Conservation (phyloP, 2,113 vertebrate genomes). For the Oreochromis niloticus region DNA sequence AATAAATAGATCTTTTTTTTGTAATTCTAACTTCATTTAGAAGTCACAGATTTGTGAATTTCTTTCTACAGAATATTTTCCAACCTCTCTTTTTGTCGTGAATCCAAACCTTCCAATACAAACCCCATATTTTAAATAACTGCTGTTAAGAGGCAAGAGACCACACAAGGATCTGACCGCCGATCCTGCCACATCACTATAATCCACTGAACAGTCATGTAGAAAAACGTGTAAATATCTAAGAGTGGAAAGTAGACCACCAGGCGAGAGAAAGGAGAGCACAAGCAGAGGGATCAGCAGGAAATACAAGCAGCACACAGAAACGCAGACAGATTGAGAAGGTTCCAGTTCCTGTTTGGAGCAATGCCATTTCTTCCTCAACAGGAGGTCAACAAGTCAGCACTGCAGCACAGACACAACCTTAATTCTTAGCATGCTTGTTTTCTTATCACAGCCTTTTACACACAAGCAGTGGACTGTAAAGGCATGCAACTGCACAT, state of each 20-base stretch:
- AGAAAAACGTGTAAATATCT: background rate
- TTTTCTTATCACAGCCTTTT: background rate
- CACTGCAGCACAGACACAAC: constrained; percentile 9
- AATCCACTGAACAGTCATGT: background rate
- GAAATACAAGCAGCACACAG: constrained; percentile 20
- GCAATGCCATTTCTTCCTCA: constrained; percentile 37
- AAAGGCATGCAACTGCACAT: background rate
- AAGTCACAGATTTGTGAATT: background rate
- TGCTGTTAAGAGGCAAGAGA: background rate
- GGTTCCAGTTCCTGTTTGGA: constrained; percentile 58
- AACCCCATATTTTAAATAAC: background rate
- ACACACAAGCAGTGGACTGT: background rate
- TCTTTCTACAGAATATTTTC: background rate
- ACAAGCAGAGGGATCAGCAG: constrained; percentile 22
- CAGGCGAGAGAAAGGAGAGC: constrained; percentile 2
- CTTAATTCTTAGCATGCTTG: background rate
- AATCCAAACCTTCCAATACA: background rate
- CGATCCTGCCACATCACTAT: background rate
- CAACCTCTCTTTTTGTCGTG: accelerated
- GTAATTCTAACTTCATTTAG: accelerated
- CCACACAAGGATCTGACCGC: background rate
- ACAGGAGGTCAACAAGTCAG: constrained; percentile 19
- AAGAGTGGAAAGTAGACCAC: background rate
- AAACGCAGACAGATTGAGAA: background rate
- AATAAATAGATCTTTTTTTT: background rate